These are phyloP conservation scores for Tyrannus savana DNA, from an alignment of 2,113 vertebrate genomes.

Conservation along the genomic window DNA sequence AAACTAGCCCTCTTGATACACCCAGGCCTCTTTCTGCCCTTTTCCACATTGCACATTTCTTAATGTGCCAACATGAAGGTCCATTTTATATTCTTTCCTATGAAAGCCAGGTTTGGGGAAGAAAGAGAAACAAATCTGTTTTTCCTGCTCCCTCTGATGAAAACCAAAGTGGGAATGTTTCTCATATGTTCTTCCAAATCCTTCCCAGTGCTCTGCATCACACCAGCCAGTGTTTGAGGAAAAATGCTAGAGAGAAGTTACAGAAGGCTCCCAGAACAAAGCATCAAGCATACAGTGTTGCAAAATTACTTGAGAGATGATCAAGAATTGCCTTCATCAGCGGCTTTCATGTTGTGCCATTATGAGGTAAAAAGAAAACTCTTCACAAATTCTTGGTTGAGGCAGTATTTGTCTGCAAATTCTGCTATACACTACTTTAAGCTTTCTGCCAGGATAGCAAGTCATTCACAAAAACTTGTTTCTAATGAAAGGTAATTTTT, in stretches of 20 bases:
- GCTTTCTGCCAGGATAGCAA: not conserved
- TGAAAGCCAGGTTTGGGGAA: not conserved
- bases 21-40: not conserved
- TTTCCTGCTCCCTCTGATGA: not conserved
- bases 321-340: not conserved
- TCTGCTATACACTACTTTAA: not conserved
- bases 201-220: not conserved
- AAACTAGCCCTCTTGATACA: not conserved
- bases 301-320: not conserved
- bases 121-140: not conserved
- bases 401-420: not conserved
- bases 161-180: accelerated
- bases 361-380: not conserved
- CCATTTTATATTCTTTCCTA: not conserved
- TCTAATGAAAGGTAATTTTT: not conserved
- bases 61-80: not conserved
- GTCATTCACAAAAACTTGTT: not conserved
- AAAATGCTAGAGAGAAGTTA: not conserved
- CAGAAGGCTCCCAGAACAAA: not conserved
- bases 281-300: not conserved
- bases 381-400: not conserved
- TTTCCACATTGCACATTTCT: not conserved
- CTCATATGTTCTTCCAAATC: not conserved
- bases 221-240: not conserved
- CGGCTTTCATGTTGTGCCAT: not conserved